Percentiles rank a stretch among this genome's conserved stretches.
Conservation (phyloP, 2,113 vertebrate species). For the Monopterus albus region DNA sequence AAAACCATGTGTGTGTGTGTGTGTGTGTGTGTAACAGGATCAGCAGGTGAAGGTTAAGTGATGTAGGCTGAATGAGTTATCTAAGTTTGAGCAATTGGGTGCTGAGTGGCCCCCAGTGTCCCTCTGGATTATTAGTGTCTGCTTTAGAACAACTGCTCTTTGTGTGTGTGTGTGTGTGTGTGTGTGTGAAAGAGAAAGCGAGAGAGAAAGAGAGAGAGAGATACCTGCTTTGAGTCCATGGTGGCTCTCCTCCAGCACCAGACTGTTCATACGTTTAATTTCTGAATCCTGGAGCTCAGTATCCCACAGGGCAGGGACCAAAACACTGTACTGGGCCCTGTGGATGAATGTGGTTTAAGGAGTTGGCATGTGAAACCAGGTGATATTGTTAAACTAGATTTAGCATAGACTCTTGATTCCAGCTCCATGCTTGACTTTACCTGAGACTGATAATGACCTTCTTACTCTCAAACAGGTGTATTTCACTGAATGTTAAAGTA, state of each 20-base stretch:
- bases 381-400: background rate
- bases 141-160: constrained; percentile 3
- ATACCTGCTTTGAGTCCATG: constrained; percentile 51
- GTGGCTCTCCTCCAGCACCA: constrained; percentile 76
- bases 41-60: constrained; percentile 57
- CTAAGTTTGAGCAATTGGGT: constrained; percentile 32
- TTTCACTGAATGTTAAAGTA: too few relatives aligned
- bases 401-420: background rate
- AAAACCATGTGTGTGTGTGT: constrained; percentile 10
- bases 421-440: background rate
- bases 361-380: background rate
- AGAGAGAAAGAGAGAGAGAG: too few relatives aligned
- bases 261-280: constrained; percentile 77
- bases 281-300: constrained; percentile 82
- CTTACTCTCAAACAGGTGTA: background rate
- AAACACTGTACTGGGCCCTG: constrained; percentile 75
- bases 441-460: background rate
- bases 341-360: background rate
- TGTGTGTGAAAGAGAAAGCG: too few relatives aligned
- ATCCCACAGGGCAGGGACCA: constrained; percentile 79
- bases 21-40: constrained; percentile 20
- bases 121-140: constrained; percentile 5
- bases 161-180: constrained; percentile 17
- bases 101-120: background rate
- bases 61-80: constrained; percentile 27